Base-by-base conservation (phyloP, 53 echinoderm and acorn worm species). In the Echinarachnius parma region DNA sequence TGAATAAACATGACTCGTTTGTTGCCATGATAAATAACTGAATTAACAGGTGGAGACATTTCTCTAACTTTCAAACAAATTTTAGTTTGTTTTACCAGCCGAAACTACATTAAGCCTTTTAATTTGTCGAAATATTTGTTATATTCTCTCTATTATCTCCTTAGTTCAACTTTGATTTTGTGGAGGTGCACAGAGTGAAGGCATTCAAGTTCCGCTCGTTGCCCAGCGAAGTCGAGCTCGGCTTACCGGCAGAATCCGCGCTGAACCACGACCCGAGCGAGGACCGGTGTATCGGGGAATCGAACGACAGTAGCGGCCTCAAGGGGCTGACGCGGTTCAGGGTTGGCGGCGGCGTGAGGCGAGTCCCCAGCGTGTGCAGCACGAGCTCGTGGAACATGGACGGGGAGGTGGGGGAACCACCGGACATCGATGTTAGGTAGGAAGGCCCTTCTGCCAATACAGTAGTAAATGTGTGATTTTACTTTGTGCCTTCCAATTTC, bases 351-450 rank as follows among this genome's bases (percentile, higher is more conserved):
- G n/a, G n/a, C n/a, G 13, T 50, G 52, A 19, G 52, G 52, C 9
- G 52, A 14, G 20, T 10, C 20, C 10, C 10, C 13, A 87, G 90
- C 47, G 77, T 80, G 44, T 61, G 64, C 28, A 95, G 85, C 53
- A 87, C 82, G 68, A 95, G 96, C 61, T 84, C 87, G 0, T 95
- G 96, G 96, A 95, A 95, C 58, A 79, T 91, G 36, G 96, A 95
- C 36, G 96, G 96, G 3, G 96, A 95, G 54, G 71, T 91, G 46
- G 78, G 75, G 9, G 87, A 87, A 31, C 75, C 77, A 19, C 85
- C 91, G 20, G 96, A 90, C 37, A 87, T 95, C 22, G 91, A 85
- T 35, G 90, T 95, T 29, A 90, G 84, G 94, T 94, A 77, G 79
- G 85, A n/a, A 34, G n/a, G n/a, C n/a, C n/a, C n/a, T n/a, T n/a